Evolutionary conservation across 2,888 invertebrate species (phyloP), one percentile per base, ranked within the genome.

Genomic region (Cactoblastis cactorum): DNA sequence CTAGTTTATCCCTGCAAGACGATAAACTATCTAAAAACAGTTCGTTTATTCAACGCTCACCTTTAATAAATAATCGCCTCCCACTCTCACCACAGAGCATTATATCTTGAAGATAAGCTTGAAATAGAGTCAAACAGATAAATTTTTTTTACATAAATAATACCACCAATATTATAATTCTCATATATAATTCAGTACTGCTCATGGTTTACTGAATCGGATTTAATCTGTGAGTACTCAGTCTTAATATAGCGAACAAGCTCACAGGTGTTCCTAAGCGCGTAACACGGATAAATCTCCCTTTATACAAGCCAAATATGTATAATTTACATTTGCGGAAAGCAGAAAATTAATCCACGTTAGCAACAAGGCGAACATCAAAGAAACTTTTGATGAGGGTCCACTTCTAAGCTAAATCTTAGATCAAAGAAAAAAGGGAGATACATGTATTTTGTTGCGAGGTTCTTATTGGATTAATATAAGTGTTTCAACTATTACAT

Each of bases 341-440:
- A 67, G 62, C 63, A 65, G 68, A 70, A 72, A 74, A 73, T 75
- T 74, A 72, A 69, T 72, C 61, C 65, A 47, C 53, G 51, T 51
- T 52, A 59, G 58, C 58, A 64, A 69, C 68, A 59, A 62, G 69
- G 62, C 63, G 60, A 62, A 60, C 63, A 67, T 71, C 67, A 73
- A 72, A 71, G 71, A 75, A 77, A 75, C 59, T 74, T 76, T 70
- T 77, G 77, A 79, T 70, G 65, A 77, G 79, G 79, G 80, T 79
- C 74, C 71, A 64, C 62, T 57, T 57, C 57, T 61, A 52, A 53
- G 59, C 64, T 63, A 69, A 64, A 62, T 62, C 58, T 56, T 18
- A 58, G 67, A 63, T 61, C 58, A 53, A 49, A 48, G 55, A 55
- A 54, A 53, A 49, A 52, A 53, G 48, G 51, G 43, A 51, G 53